Base-by-base conservation (phyloP, 1,140 invertebrate species). In the Battus philenor region DNA sequence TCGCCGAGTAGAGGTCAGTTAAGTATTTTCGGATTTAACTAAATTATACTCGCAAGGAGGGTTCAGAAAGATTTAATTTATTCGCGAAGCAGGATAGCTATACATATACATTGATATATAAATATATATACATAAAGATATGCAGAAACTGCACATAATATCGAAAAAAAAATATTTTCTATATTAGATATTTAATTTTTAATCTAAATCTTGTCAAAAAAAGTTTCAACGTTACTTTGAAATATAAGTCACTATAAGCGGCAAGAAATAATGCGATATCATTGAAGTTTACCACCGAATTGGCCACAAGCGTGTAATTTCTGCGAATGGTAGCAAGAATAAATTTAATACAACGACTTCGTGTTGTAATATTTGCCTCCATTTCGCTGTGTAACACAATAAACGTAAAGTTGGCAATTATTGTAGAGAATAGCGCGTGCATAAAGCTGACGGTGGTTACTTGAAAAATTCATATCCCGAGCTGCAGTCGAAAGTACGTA, bases 401-500 rank as follows among this genome's bases (percentile, higher is more conserved):
- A 26, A 38, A 20, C 8, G 26, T 29, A 20, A 29, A 2, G 26
- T 27, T 41, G 17, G 18, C 39, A 50, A 46, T 51, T 46, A 51
- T 44, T 45, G 41, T 27, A 33, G 33, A 31, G 43, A 32, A 51
- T 47, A 24, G 31, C 12, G 46, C 52, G 48, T 54, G 52, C 50
- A 59, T 56, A 50, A 39, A 32, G 16, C 46, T 49, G 50, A 27
- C 34, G 50, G 45, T 47, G 48, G 16, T 39, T 24, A 31, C 18
- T 45, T 31, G 17, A 50, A 63, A 59, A 53, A 59, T 60, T 56
- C 50, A 59, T 4, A 8, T 26, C 4, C 13, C 30, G 24, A 15
- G 8, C 36, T 39, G 36, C 36, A 22, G 20, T 11, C 16, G 1
- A 4, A n/a, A 15, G 16, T 16, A 15, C 22, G 12, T 24, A 36